Evolutionary conservation across 2,888 invertebrate genomes (phyloP), one percentile per base, ranked within the genome.

Genomic region (Andrena hattorfiana): DNA sequence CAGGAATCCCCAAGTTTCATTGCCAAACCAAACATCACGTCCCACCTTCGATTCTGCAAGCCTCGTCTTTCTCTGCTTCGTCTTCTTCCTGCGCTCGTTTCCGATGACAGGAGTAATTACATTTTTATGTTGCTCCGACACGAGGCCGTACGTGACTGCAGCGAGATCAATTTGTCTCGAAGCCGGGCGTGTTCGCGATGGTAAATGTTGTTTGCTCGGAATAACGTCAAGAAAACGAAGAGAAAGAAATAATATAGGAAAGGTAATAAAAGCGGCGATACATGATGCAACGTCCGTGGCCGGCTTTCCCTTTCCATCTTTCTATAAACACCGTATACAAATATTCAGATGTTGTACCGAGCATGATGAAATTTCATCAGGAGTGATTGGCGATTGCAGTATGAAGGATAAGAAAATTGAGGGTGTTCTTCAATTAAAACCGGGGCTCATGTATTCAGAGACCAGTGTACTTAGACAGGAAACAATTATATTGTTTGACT

Each of bases 21-120:
- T 82, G 88, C 87, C 89, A 88, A 89, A 80, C 87, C 87, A 88
- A 88, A 88, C 85, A 89, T 86, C 89, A 87, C 89, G 89, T 89
- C 68, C 70, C 67, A 66, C 59, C 75, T 83, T 89, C 84, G 60
- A 86, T 84, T 87, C 84, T 59, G 49, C 48, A 66, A 67, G 62
- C 54, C 69, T 54, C 70, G 64, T 63, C 80, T 67, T 74, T 51
- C 23, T 56, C 49, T 30, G 64, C 51, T 64, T 56, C 64, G 26
- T 69, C 71, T 62, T 62, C 75, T 60, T 74, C 79, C 69, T 68
- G 67, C 73, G 70, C 81, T 80, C 77, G 77, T 84, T 83, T 62
- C 84, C 85, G 84, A 89, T 89, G 87, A 87, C 90, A 87, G 83
- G 83, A 77, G 87, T 89, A 90, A 89, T 89, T 89, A 88, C 90